These are phyloP conservation scores for Abrostola triplasia DNA, from an alignment of 2,888 invertebrate genomes.

Conservation along the genomic window DNA sequence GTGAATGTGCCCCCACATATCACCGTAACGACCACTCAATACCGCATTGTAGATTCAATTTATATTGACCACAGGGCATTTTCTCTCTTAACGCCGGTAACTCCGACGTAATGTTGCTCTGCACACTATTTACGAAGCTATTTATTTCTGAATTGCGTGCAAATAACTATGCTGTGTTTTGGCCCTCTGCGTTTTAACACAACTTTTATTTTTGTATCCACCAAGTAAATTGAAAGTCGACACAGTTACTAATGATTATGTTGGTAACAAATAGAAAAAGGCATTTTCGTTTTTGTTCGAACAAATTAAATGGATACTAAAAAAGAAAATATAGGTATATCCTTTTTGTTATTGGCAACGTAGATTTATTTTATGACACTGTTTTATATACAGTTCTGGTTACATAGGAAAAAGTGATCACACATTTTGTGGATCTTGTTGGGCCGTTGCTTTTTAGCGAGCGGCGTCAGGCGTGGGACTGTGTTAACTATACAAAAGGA, in stretches of 20 bases:
- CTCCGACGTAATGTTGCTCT: slow-evolving; percentile 56
- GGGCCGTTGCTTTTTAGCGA: too few species aligned
- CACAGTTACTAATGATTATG: slow-evolving; percentile 44
- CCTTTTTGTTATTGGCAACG: background rate
- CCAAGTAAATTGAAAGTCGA: slow-evolving; percentile 39
- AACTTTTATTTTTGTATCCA: slow-evolving; percentile 27
- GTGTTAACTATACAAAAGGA: too few species aligned
- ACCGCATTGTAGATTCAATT: slow-evolving; percentile 79
- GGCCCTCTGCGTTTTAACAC: slow-evolving; percentile 31
- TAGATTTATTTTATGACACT: too few species aligned
- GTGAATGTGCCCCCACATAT: slow-evolving; percentile 71
- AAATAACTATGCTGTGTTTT: slow-evolving; percentile 46
- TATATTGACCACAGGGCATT: slow-evolving; percentile 80
- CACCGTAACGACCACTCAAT: slow-evolving; percentile 78
- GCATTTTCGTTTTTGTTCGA: slow-evolving; percentile 5
- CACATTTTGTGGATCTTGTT: too few species aligned
- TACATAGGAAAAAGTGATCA: too few species aligned
- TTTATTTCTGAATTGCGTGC: slow-evolving; percentile 69
- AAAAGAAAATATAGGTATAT: slow-evolving; percentile 9
- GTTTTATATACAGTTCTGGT: too few species aligned
- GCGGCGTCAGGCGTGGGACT: too few species aligned
- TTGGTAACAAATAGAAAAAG: slow-evolving; percentile 19
- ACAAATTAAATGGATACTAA: slow-evolving; percentile 18
- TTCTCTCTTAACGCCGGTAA: slow-evolving; percentile 65
- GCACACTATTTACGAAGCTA: slow-evolving; percentile 67